Percentiles rank a stretch among this genome's conserved stretches.
These are phyloP conservation scores for Balaeniceps rex DNA, from an alignment of 2,113 vertebrate species.

Conservation along the genomic window DNA sequence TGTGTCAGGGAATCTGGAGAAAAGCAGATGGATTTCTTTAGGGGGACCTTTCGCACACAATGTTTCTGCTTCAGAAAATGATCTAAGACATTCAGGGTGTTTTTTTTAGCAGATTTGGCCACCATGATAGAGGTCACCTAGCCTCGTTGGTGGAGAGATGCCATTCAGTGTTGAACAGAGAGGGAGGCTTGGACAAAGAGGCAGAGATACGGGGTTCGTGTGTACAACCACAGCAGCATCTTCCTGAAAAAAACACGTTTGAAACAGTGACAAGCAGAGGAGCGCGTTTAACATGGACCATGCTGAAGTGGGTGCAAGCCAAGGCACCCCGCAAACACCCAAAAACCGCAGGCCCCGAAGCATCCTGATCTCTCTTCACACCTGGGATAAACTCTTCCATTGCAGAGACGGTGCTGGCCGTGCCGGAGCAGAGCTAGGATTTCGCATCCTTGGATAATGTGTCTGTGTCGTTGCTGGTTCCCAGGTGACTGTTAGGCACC, in stretches of 20 bases:
- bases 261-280: background rate
- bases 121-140: background rate
- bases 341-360: background rate
- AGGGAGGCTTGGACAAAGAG: background rate
- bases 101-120: background rate
- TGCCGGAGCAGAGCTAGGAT: background rate
- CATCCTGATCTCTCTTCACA: background rate
- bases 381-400: background rate
- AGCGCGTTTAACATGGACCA: accelerated
- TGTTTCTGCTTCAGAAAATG: background rate
- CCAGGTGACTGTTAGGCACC: background rate
- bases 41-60: background rate
- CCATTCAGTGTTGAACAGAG: accelerated
- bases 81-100: background rate
- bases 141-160: background rate
- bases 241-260: background rate
- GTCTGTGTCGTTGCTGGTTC: background rate
- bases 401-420: accelerated
- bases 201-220: background rate
- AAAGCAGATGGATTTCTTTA: background rate
- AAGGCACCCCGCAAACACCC: background rate
- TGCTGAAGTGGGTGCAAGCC: background rate
- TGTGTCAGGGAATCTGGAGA: background rate
- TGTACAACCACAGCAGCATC: background rate
- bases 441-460: constrained; percentile 17